phyloP scores from a whole-genome alignment of 2,888 invertebrate genomes.

The Synergus laeviventris region DNA sequence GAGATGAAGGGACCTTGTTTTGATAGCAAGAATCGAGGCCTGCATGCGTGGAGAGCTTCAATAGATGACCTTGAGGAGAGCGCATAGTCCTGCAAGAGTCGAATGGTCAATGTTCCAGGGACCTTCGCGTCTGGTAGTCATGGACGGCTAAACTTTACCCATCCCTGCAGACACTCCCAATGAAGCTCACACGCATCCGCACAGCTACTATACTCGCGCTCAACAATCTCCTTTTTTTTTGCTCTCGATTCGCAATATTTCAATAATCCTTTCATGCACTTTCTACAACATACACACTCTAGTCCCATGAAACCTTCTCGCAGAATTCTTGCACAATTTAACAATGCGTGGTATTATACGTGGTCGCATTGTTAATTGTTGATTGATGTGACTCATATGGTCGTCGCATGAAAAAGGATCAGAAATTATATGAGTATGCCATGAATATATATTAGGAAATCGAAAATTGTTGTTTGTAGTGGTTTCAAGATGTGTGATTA shows the following conservation, averaged over 20 bases:
- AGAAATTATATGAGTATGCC: no score
- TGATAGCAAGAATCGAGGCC: slow-evolving; percentile 27
- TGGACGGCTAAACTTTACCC: slow-evolving; percentile 58
- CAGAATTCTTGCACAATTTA: slow-evolving; percentile 18
- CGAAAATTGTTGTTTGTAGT: neutral
- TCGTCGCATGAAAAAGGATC: neutral
- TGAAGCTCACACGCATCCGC: slow-evolving; percentile 57
- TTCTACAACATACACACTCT: neutral
- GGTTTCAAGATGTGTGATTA: slow-evolving; percentile 3
- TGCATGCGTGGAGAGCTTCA: slow-evolving; percentile 46
- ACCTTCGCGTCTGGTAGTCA: slow-evolving; percentile 64
- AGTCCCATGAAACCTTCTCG: slow-evolving; percentile 1
- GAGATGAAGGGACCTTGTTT: slow-evolving; percentile 27
- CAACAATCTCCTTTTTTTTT: slow-evolving; percentile 15
- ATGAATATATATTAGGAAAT: no score
- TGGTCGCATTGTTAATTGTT: neutral
- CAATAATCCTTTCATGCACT: slow-evolving; percentile 13
- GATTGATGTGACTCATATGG: neutral
- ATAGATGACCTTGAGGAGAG: slow-evolving; percentile 54
- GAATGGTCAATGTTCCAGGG: slow-evolving; percentile 73
- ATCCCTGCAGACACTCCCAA: slow-evolving; percentile 67
- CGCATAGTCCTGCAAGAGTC: slow-evolving; percentile 66
- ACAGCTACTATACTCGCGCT: slow-evolving; percentile 5
- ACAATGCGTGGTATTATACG: no score
- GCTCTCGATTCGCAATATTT: slow-evolving; percentile 21